These are phyloP conservation scores for Oenanthe melanoleuca DNA, from an alignment of 2,113 vertebrate genomes.

Conservation along the genomic window DNA sequence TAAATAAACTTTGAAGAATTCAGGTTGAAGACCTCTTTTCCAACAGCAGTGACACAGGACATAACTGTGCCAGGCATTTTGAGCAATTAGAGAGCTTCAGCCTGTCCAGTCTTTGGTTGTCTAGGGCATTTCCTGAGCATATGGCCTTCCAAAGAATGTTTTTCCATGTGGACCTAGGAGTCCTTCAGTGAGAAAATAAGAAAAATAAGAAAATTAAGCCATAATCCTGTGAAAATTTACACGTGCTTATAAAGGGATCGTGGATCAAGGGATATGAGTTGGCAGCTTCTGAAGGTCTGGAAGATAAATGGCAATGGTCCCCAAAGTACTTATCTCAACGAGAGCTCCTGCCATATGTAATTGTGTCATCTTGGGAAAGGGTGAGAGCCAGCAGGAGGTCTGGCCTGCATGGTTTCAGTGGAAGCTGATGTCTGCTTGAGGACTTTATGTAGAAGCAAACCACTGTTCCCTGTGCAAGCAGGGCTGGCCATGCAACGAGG, in stretches of 20 bases:
- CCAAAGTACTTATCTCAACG: background rate
- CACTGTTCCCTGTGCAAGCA: background rate
- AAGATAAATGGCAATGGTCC: background rate
- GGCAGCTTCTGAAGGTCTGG: background rate
- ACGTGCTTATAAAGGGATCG: background rate
- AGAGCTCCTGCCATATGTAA: background rate
- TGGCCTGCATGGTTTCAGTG: background rate
- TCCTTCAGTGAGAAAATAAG: background rate
- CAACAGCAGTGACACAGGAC: background rate
- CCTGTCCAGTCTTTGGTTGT: background rate
- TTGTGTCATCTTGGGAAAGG: background rate
- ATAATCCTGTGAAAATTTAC: background rate
- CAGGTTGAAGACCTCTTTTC: background rate
- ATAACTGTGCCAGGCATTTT: background rate
- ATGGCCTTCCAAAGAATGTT: background rate
- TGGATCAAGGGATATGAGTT: background rate
- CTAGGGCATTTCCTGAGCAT: background rate
- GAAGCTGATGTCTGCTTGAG: background rate
- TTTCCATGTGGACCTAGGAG: background rate
- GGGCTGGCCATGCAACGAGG: fast-evolving
- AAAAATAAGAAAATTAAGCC: background rate
- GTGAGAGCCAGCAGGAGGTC: background rate
- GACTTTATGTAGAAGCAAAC: background rate
- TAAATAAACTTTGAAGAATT: background rate
- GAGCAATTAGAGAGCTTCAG: background rate